phyloP scores from a whole-genome alignment of 2,113 vertebrate species.

The Scartelaos histophorus region DNA sequence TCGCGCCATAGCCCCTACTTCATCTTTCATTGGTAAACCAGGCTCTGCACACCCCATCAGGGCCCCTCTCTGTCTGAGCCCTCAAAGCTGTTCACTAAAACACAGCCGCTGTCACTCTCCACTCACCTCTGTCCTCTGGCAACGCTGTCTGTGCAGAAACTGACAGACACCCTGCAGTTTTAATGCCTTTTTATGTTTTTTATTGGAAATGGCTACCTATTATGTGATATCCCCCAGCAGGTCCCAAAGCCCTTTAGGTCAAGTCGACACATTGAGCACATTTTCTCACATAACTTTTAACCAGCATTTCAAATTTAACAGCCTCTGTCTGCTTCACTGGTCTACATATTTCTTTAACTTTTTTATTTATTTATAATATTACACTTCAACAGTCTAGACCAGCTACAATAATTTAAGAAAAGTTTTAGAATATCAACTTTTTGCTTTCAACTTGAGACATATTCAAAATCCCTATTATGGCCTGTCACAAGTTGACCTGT shows the following conservation, averaged over 20 bases:
- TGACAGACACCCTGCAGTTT: conserved; percentile 26
- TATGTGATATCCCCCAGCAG: conserved; percentile 9
- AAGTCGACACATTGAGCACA: conserved; percentile 14
- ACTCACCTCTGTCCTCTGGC: conserved; percentile 38
- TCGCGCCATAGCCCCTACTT: conserved; percentile 19
- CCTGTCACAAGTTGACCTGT: too few species aligned
- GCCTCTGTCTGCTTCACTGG: conserved; percentile 2
- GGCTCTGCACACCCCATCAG: conserved; percentile 22
- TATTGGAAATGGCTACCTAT: conserved; percentile 17
- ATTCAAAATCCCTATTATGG: too few species aligned
- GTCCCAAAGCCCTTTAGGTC: conserved; percentile 4
- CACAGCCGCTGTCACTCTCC: conserved; percentile 14
- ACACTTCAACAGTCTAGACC: background rate
- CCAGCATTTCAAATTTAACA: conserved; percentile 8
- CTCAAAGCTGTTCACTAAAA: conserved; percentile 28
- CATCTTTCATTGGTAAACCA: conserved; percentile 29
- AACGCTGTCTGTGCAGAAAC: conserved; percentile 21
- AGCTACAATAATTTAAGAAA: background rate
- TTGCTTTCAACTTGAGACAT: background rate
- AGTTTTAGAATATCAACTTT: background rate
- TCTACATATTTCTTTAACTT: background rate
- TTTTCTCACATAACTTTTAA: conserved; percentile 7
- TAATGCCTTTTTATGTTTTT: conserved; percentile 33
- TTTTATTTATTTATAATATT: background rate
- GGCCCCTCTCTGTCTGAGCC: conserved; percentile 30